Evolutionary conservation across 2,888 invertebrate genomes (phyloP), one percentile per base, ranked within the genome.

Genomic region (Leptopilina syphax): DNA sequence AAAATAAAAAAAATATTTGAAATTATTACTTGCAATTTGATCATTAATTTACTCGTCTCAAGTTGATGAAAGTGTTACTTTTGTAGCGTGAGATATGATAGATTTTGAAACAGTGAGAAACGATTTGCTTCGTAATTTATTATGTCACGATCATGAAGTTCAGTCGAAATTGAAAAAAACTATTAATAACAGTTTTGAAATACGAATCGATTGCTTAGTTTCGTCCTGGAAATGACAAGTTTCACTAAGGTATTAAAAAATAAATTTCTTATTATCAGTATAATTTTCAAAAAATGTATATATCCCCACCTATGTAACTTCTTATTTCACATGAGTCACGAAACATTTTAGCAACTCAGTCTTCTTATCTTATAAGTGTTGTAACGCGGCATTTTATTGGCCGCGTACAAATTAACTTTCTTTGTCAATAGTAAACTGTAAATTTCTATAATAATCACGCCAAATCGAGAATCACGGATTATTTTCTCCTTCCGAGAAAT

Each of bases 1-100:
- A 50, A 50, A 50, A 50, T 9, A 50, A 18, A 63, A 18, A 63
- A 60, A 60, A 18, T 60, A n/a, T 5, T 63, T 63, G 0, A 8
- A 44, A 44, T 8, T 44, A 8, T 8, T 44, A 0, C 5, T 44
- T 44, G 44, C 44, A 44, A 44, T 44, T 73, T 73, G 13, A 67
- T 9, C 47, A 73, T 73, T 54, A 73, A 73, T 73, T 57, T n/a
- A 54, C 57, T 47, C 24, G 41, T 50, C 13, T n/a, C 12, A 66
- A 44, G 18, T 73, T 73, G 57, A 73, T 73, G n/a, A 73, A 73
- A 57, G 54, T 73, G 73, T 34, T 54, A 34, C 34, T 34, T 73
- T 57, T 24, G 70, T 70, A 70, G 27, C 70, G 34, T 73, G 73
- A 57, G 9, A 13, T n/a, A 27, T 50, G 68, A 68, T 68, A 47